Evolutionary conservation across 2,888 invertebrate genomes (phyloP), one percentile per base, ranked within the genome.

Genomic region (Drosophila emarginata): DNA sequence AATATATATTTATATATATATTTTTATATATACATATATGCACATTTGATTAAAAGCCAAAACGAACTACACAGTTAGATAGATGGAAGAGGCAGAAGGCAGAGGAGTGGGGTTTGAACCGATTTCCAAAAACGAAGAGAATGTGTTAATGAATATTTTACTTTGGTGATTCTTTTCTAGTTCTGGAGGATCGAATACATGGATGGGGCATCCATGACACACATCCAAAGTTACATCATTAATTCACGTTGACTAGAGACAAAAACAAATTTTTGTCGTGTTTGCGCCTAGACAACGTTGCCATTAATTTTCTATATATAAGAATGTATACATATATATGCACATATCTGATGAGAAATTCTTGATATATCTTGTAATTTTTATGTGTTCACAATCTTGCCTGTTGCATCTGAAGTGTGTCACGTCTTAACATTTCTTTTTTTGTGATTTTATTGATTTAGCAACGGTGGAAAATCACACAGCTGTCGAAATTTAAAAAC

Each of bases 191-290:
- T 81, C 76, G 69, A 81, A 87, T 18, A 52, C 37, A 28, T 50
- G 56, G 12, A 28, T 50, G 56, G 12, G 56, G 56, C 72, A 88
- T 88, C 89, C 84, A 82, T 89, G 84, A 89, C 84, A 84, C 83
- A 84, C 77, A 85, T 84, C 82, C 78, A 78, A 73, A 78, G 85
- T 84, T 88, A 85, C 89, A 84, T 87, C 89, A 84, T 84, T 88
- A 84, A 84, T 88, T 84, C 79, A 85, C 76, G 57, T 50, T 28
- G 39, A 58, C 61, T 62, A 73, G 53, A 54, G 67, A 64, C 67
- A 67, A 73, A 78, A 78, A 89, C 89, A 89, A 87, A 90, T 89
- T 89, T 85, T 40, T 74, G 80, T 80, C 87, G 67, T 87, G 89
- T 88, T 89, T 87, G 78, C 77, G 77, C 77, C 76, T 45, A 45